Percentiles rank a stretch among this genome's conserved stretches.
These are phyloP conservation scores for Euzetes globulus DNA, from an alignment of 2,888 invertebrate species.

Conservation along the genomic window DNA sequence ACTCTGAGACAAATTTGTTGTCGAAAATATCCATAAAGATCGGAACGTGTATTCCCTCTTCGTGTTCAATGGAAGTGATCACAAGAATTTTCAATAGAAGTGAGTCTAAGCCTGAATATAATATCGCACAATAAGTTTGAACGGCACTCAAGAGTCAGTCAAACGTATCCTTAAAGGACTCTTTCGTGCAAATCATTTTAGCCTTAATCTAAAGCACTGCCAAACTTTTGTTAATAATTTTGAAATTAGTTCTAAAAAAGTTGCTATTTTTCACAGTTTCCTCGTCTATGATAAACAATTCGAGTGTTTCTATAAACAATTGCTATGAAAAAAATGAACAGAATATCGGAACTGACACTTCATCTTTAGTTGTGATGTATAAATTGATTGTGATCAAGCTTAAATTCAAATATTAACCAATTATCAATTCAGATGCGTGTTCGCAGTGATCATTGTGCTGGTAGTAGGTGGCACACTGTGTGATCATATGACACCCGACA, in stretches of 20 bases:
- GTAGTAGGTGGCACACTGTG: slow-evolving; percentile 36
- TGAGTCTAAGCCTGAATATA: slow-evolving; percentile 22
- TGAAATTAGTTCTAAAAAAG: background rate
- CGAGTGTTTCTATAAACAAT: background rate
- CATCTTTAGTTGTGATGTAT: background rate
- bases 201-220: background rate
- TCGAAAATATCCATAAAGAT: slow-evolving; percentile 34
- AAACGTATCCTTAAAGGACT: slow-evolving; percentile 23
- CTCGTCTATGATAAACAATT: background rate
- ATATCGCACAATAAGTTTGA: background rate
- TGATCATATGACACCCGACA: background rate
- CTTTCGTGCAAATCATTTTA: slow-evolving; percentile 26
- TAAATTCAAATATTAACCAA: background rate
- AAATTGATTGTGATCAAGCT: background rate
- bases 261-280: background rate
- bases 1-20: background rate
- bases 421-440: slow-evolving; percentile 33
- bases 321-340: background rate
- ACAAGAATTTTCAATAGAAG: slow-evolving; percentile 26
- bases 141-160: background rate
- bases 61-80: slow-evolving; percentile 40
- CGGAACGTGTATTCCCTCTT: slow-evolving; percentile 41
- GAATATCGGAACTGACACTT: background rate
- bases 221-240: background rate
- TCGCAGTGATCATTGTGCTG: slow-evolving; percentile 26